Evolutionary conservation across 2,888 invertebrate genomes (phyloP).

Genomic region (Hypercompe scribonia): DNA sequence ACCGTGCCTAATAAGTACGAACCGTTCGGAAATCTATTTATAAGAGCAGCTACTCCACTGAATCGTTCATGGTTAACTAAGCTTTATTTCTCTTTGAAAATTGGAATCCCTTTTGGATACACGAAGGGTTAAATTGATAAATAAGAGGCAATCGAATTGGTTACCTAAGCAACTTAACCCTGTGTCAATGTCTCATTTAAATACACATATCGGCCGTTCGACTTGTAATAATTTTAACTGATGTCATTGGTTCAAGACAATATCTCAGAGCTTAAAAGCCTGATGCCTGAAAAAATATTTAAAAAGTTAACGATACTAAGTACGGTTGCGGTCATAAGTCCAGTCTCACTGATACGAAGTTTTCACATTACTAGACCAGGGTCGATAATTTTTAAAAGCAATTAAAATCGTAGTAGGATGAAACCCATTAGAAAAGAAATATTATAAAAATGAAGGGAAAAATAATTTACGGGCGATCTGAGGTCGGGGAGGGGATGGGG

Average conservation of each 20-base stretch:
- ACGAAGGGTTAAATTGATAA: neutral
- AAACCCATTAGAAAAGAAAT: too few relatives aligned
- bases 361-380: too few relatives aligned
- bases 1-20: neutral
- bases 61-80: constrained; percentile 1
- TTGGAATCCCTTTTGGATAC: neutral
- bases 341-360: too few relatives aligned
- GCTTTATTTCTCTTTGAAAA: constrained; percentile 9
- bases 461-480: too few relatives aligned
- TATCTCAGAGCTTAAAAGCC: neutral
- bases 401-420: too few relatives aligned
- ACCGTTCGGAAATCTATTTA: neutral
- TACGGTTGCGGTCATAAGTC: too few relatives aligned
- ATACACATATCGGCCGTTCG: neutral
- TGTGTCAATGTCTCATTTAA: neutral
- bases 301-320: too few relatives aligned
- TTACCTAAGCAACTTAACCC: neutral
- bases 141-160: neutral
- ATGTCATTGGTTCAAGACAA: too few relatives aligned
- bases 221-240: neutral
- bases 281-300: neutral
- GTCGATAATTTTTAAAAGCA: too few relatives aligned
- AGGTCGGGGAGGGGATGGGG: too few relatives aligned
- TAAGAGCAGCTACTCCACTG: neutral
- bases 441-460: too few relatives aligned